Percentiles rank a stretch among this genome's conserved stretches.
Evolutionary conservation across 2,888 invertebrate species (phyloP).

Genomic region (Oscheius sp.): DNA sequence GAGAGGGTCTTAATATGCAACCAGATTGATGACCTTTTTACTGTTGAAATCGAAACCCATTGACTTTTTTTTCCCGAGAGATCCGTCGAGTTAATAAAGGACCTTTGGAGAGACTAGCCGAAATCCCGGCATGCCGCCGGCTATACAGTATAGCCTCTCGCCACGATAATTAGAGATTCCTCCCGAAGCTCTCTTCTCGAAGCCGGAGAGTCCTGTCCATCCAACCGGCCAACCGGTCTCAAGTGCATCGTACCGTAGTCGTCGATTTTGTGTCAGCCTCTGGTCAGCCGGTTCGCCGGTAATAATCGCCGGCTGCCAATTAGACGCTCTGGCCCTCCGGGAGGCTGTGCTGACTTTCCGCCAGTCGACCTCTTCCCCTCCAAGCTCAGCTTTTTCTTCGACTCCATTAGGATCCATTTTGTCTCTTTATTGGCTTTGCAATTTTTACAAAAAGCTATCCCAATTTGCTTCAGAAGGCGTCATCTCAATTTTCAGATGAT

Average conservation of each 20-base stretch:
- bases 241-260: slow-evolving; percentile 28
- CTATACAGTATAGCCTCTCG: too few species aligned
- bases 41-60: too few species aligned
- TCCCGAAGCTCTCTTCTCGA: not conserved
- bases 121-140: too few species aligned
- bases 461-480: too few species aligned
- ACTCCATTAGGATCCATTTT: not conserved
- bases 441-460: not conserved
- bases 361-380: not conserved
- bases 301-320: slow-evolving; percentile 24
- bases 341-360: not conserved
- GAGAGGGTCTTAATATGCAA: too few species aligned
- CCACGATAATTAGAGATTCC: too few species aligned
- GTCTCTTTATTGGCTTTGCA: not conserved
- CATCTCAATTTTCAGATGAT: not conserved
- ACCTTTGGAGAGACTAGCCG: too few species aligned
- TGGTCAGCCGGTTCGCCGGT: slow-evolving; percentile 24
- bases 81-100: too few species aligned
- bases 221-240: slow-evolving; percentile 14
- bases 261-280: slow-evolving; percentile 22
- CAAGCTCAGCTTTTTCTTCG: not conserved
- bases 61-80: too few species aligned
- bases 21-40: too few species aligned
- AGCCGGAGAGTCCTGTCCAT: not conserved
- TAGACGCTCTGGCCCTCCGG: not conserved